Evolutionary conservation across 2,888 invertebrate species (phyloP), one percentile per base, ranked within the genome.

Genomic region (Apodemia hepburni): DNA sequence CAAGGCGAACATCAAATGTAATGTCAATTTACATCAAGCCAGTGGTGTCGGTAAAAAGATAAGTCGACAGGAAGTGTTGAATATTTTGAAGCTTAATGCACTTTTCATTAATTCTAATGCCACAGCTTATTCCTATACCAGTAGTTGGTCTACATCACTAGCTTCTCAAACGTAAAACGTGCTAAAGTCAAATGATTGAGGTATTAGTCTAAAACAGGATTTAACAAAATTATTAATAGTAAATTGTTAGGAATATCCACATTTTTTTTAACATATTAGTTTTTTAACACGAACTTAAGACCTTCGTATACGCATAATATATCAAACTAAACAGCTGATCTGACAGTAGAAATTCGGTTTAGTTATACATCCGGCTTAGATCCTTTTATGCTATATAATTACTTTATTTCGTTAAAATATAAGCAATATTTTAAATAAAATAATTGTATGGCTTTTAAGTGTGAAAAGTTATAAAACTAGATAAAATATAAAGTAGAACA

Each of bases 61-160:
- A 38, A 38, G 12, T 38, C 38, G 42, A 6, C 5, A 42, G 15
- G 42, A 42, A n/a, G 42, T 42, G 6, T 42, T 15, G 6, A n/a
- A 42, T 42, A 42, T 7, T 35, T 47, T 42, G 58, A 22, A 15
- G 47, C 61, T 62, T 58, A 58, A 58, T 58, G 45, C 58, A 58
- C 35, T 60, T 64, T 61, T 61, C 60, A 61, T 61, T 65, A 61
- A 64, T 22, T 27, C 54, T 54, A 54, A 54, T 22, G 5, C 54
- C 54, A 54, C 27, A 12, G 27, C 27, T 27, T 54, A 54, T 6
- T 22, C 5, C 54, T 54, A 27, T 27, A 5, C 15, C 27, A 15
- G 54, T 54, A 54, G 54, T 54, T 54, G 27, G 54, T 27, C 54
- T 61, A 62, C 63, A 66, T 67, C 64, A 65, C 58, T 63, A 61